These are phyloP conservation scores for Steinernema carpocapsae DNA, from an alignment of 2,888 invertebrate species.

Conservation along the genomic window DNA sequence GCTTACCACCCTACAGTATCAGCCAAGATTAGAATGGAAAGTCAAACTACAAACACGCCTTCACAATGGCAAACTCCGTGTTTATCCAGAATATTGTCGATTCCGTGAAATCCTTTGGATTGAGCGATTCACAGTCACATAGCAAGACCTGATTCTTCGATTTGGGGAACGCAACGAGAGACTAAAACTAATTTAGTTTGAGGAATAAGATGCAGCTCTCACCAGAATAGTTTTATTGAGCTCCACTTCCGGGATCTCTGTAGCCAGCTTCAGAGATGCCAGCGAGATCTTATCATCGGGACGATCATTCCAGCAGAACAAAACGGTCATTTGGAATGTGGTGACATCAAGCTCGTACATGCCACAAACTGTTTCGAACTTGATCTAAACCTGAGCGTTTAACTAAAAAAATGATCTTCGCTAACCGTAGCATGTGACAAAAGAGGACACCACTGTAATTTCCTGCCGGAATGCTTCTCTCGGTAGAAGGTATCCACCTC, in stretches of 20 bases:
- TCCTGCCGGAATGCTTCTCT: conserved; percentile 94
- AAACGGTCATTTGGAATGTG: conserved; percentile 98
- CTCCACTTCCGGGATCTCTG: conserved; percentile 94
- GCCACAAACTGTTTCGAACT: conserved; percentile 88
- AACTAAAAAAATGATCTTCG: neutral
- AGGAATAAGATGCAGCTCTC: conserved; percentile 46
- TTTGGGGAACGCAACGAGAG: conserved; percentile 77
- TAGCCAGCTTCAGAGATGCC: conserved; percentile 92
- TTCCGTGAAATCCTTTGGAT: conserved; percentile 91
- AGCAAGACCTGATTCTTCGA: conserved; percentile 88
- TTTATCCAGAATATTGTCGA: conserved; percentile 88
- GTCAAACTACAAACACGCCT: conserved; percentile 44
- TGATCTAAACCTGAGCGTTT: conserved; percentile 75
- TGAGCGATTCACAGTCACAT: conserved; percentile 75
- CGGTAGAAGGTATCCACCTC: conserved; percentile 98
- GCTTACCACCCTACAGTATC: conserved; percentile 83
- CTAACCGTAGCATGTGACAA: conserved; percentile 94
- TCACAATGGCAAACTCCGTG: conserved; percentile 81
- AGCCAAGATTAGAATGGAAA: too few species aligned
- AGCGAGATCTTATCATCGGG: conserved; percentile 85
- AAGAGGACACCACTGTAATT: conserved; percentile 97
- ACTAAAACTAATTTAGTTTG: conserved; percentile 39
- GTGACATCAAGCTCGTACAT: conserved; percentile 97
- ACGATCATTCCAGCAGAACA: conserved; percentile 98
- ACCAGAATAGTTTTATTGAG: conserved; percentile 87